phyloP scores from a whole-genome alignment of 1,140 invertebrate genomes.

The Acromyrmex charruanus region DNA sequence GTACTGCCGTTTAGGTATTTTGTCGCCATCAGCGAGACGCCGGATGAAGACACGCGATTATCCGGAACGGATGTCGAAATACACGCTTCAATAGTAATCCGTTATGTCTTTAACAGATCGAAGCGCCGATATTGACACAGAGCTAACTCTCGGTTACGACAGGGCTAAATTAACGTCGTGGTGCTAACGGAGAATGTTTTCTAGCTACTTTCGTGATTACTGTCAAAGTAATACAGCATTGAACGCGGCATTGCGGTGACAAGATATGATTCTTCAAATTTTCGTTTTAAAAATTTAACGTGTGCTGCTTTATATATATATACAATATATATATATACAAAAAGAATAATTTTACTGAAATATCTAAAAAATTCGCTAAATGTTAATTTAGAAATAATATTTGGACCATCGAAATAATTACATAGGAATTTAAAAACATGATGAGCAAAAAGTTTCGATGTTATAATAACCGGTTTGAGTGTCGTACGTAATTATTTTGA shows the following conservation, averaged over 20 bases:
- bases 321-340: too few relatives aligned
- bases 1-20: constrained; percentile 31
- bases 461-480: too few relatives aligned
- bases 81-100: constrained; percentile 31
- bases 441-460: too few relatives aligned
- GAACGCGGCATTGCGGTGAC: not conserved
- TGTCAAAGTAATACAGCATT: not conserved
- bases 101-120: constrained; percentile 49
- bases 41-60: constrained; percentile 55
- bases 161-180: constrained; percentile 20
- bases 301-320: too few relatives aligned
- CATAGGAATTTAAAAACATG: too few relatives aligned
- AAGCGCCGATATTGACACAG: constrained; percentile 31
- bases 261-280: not conserved
- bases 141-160: not conserved
- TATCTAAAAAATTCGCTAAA: too few relatives aligned
- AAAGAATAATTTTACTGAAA: too few relatives aligned
- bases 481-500: too few relatives aligned
- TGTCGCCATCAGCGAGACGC: constrained; percentile 43
- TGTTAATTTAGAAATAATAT: too few relatives aligned
- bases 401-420: too few relatives aligned
- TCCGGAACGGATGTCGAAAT: constrained; percentile 51
- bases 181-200: constrained; percentile 27
- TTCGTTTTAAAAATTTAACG: not conserved
- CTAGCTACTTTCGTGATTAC: constrained; percentile 9